Evolutionary conservation across 2,888 invertebrate species (phyloP), one percentile per base, ranked within the genome.

Genomic region (Entomobrya multifasciata): DNA sequence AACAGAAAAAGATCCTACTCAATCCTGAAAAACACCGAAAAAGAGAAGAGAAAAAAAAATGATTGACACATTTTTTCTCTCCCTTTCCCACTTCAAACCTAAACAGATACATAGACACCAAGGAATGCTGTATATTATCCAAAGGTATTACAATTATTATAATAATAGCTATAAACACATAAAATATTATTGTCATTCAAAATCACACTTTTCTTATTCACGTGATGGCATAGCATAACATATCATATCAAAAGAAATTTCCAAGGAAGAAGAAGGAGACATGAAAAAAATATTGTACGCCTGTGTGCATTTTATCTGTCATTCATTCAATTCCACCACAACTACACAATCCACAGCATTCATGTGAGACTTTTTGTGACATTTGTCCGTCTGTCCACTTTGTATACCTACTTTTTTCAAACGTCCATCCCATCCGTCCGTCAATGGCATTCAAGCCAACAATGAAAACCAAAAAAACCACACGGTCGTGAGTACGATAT

Each of bases 61-160:
- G 87, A 87, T 87, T 87, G 87, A 82, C 87, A 87, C 44, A 57
- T 87, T 84, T 79, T 74, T 86, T 72, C 74, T 72, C 60, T 57
- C 62, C 55, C 30, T 74, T 36, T 36, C 36, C 36, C 36, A 36
- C 36, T 36, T n/a, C 36, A 36, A 36, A 36, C 36, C 36, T 4
- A 36, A 36, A 36, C n/a, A n/a, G n/a, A n/a, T n/a, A n/a, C n/a
- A n/a, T n/a, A n/a, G n/a, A n/a, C n/a, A n/a, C n/a, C n/a, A n/a
- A n/a, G n/a, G n/a, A n/a, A n/a, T n/a, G n/a, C n/a, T n/a, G 36
- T 36, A 36, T 8, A 17, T 65, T 6, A 41, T 22, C 20, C 1
- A 44, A 1, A 72, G 20, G 47, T 44, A 72, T 65, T 30, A 41
- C 15, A 72, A 22, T 25, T 44, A 72, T 72, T 36, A 36, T 36